Evolutionary conservation across 2,888 invertebrate species (phyloP), one percentile per base, ranked within the genome.

Genomic region (Mantis religiosa): DNA sequence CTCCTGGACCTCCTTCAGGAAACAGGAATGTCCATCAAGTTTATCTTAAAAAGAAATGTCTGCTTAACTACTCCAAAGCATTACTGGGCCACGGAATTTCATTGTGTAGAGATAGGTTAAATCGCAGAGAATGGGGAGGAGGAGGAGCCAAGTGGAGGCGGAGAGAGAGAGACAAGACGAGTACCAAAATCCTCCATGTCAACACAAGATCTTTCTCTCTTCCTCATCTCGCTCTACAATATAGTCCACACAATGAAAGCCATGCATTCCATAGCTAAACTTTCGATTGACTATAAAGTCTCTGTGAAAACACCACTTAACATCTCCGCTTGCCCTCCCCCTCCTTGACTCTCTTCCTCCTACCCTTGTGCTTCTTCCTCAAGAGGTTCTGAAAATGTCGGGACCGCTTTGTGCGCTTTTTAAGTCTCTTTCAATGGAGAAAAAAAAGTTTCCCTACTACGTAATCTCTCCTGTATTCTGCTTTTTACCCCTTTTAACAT

Each of bases 271-370:
- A 47, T 41, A 27, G 34, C 30, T 25, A 84, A 84, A 71, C 25
- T 27, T 84, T 71, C 28, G 84, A 28, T 84, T 25, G 25, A 82
- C 30, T 28, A 87, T 34, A 87, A 87, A 87, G 82, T 82, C 82
- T 14, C 41, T 87, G 28, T 87, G 87, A 87, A 87, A 82, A 82
- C 87, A 87, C 82, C 87, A 87, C 87, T 87, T 87, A 87, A 87
- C 87, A 28, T 87, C 54, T 71, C 54, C 54, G 20, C 20, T 25
- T 25, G 15, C 15, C 54, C 54, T 9, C 25, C 15, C 54, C 54
- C 54, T 25, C 25, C 54, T 25, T 71, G 54, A 15, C 25, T 71
- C 54, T 71, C 54, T 20, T 71, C 54, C 54, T 71, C 54, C 54
- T 71, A 71, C 54, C 87, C 82, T 87, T 84, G 34, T 82, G 82